These are phyloP conservation scores for Oscheius sp. DNA, from an alignment of 2,888 invertebrate genomes.

Conservation along the genomic window DNA sequence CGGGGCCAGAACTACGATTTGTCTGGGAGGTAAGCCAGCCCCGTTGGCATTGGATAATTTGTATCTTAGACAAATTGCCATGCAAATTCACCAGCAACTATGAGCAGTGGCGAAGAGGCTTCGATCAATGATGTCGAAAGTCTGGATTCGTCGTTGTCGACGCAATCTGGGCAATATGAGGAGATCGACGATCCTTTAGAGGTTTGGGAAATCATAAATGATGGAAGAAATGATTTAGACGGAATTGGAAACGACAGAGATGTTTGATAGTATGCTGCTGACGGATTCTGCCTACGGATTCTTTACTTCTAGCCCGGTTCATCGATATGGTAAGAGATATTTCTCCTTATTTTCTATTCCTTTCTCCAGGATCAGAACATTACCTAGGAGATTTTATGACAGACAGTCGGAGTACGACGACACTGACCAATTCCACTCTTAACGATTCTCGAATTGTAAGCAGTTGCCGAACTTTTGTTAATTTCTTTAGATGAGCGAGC, in stretches of 20 bases:
- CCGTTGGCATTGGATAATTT: background rate
- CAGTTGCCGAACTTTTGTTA: background rate
- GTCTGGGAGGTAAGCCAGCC: constrained; percentile 61
- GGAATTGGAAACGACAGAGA: constrained; percentile 51
- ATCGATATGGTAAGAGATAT: constrained; percentile 8
- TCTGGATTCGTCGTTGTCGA: constrained; percentile 54
- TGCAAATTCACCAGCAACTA: constrained; percentile 46
- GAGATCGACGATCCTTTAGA: constrained; percentile 66
- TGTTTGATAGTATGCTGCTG: constrained; percentile 39
- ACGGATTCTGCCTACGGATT: constrained; percentile 29
- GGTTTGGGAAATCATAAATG: constrained; percentile 33
- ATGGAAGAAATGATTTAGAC: constrained; percentile 37
- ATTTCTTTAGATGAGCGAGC: constrained; percentile 13
- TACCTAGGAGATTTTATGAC: constrained; percentile 57
- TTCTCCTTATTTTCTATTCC: background rate
- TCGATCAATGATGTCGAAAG: constrained; percentile 58
- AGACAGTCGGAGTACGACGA: constrained; percentile 56
- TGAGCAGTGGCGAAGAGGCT: constrained; percentile 50
- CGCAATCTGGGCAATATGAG: constrained; percentile 61
- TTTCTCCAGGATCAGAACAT: constrained; percentile 11
- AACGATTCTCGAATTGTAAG: constrained; percentile 47
- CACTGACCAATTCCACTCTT: constrained; percentile 40
- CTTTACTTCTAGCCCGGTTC: constrained; percentile 27
- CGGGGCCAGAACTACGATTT: constrained; percentile 67
- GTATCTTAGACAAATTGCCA: background rate